These are phyloP conservation scores for Zaprionus ornatus DNA, from an alignment of 1,140 invertebrate species.

Conservation along the genomic window DNA sequence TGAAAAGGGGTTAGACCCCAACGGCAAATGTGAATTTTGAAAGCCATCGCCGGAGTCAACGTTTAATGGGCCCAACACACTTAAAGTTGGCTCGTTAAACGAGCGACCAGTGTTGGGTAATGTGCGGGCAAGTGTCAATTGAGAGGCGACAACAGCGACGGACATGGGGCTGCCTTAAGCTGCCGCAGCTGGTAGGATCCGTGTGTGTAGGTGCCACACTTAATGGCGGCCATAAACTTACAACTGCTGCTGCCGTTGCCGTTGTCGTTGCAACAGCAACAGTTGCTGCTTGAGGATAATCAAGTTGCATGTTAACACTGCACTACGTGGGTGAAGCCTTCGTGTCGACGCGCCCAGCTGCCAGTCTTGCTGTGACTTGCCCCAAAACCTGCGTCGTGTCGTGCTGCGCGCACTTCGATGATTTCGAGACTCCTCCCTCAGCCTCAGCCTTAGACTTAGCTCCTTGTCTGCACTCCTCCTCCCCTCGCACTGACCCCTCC, in stretches of 20 bases:
- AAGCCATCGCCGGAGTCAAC: conserved; percentile 9
- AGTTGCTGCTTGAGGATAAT: conserved; percentile 63
- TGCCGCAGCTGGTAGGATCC: conserved; percentile 14
- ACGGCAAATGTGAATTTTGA: conserved; percentile 2
- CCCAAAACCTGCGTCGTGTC: conserved; percentile 16
- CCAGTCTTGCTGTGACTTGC: conserved; percentile 12
- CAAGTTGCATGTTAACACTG: conserved; percentile 78
- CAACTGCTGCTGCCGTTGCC: conserved; percentile 37
- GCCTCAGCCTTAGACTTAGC: too few relatives aligned
- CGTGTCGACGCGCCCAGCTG: conserved; percentile 66
- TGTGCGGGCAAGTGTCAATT: conserved; percentile 55
- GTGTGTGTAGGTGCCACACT: conserved; percentile 65
- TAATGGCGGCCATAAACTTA: conserved; percentile 72
- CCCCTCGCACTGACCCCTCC: too few relatives aligned
- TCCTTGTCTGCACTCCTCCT: background rate
- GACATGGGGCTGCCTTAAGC: conserved; percentile 30
- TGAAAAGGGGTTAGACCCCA: background rate
- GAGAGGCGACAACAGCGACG: conserved; percentile 61
- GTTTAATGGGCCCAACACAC: conserved; percentile 19
- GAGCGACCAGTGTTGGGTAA: conserved; percentile 37
- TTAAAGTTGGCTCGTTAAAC: conserved; percentile 34
- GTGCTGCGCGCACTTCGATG: conserved; percentile 26
- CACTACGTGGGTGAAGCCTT: conserved; percentile 64
- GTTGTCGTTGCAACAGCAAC: conserved; percentile 14
- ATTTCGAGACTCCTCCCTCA: background rate